phyloP scores from a whole-genome alignment of 2,113 vertebrate species.

The Crotalus tigris region DNA sequence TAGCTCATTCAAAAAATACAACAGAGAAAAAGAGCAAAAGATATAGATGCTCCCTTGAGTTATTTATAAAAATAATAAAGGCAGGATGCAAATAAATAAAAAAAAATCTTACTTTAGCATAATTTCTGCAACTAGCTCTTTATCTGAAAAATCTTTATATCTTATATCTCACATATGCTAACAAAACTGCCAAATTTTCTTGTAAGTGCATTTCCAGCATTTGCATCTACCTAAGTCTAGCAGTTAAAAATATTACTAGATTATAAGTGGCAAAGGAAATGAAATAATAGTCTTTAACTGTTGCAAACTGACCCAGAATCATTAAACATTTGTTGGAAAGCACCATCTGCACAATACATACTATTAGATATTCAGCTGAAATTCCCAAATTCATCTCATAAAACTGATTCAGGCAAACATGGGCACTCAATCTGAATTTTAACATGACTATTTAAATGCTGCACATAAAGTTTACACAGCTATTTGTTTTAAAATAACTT shows the following conservation, averaged over 20 bases:
- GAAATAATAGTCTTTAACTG: constrained; percentile 52
- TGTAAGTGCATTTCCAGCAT: constrained; percentile 11
- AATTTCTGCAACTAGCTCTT: not conserved
- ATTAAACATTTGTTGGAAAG: constrained; percentile 63
- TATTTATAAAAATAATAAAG: not conserved
- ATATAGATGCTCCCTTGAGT: not conserved
- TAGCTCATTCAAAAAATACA: not conserved
- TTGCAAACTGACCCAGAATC: constrained; percentile 59
- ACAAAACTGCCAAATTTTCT: constrained; percentile 18
- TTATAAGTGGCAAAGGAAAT: constrained; percentile 52
- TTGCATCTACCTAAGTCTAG: constrained; percentile 47
- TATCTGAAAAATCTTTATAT: not conserved
- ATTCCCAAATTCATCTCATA: constrained; percentile 69
- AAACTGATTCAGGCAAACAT: constrained; percentile 71
- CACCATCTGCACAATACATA: constrained; percentile 50
- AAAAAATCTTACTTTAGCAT: not conserved
- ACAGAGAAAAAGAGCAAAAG: not conserved
- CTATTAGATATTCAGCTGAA: constrained; percentile 61
- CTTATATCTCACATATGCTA: constrained; percentile 9
- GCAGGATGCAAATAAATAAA: not conserved
- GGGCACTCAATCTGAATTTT: constrained; percentile 68
- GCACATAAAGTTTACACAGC: constrained; percentile 66
- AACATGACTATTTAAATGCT: constrained; percentile 76
- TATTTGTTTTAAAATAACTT: constrained; percentile 75
- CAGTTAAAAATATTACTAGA: constrained; percentile 42